phyloP scores from a whole-genome alignment of 2,113 vertebrate species.

The Australoheros scitulus region DNA sequence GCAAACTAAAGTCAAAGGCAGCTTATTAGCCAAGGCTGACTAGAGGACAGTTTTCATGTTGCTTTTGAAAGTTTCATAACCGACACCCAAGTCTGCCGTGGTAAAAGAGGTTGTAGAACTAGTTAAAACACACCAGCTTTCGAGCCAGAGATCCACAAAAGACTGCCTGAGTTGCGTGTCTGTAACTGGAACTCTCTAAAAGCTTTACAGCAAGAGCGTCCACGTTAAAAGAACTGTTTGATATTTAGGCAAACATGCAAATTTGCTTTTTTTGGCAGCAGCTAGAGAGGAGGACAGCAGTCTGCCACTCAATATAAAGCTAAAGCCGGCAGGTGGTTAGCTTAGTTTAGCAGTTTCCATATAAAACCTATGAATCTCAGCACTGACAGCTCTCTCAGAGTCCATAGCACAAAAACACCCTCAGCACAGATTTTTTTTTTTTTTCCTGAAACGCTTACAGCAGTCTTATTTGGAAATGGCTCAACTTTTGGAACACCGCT shows the following conservation, averaged over 20 bases:
- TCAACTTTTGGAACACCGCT: neutral
- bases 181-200: neutral
- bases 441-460: neutral
- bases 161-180: neutral
- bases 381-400: neutral
- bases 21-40: conserved; percentile 22
- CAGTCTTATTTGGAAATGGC: neutral
- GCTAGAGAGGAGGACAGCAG: neutral
- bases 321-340: neutral
- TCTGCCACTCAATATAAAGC: neutral
- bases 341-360: neutral
- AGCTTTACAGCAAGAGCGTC: neutral
- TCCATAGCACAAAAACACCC: neutral
- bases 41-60: conserved; percentile 27
- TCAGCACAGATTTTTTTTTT: neutral
- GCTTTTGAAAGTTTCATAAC: conserved; percentile 47
- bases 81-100: conserved; percentile 5
- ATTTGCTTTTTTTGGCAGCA: neutral
- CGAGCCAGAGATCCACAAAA: conserved; percentile 27
- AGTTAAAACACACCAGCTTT: conserved; percentile 17
- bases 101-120: conserved; percentile 28
- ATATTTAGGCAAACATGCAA: neutral
- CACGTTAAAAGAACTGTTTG: neutral
- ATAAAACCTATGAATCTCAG: neutral
- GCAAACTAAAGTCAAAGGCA: conserved; percentile 12